Evolutionary conservation across 1,140 invertebrate species (phyloP), one percentile per base, ranked within the genome.

Genomic region (Aphaenogaster floridana): DNA sequence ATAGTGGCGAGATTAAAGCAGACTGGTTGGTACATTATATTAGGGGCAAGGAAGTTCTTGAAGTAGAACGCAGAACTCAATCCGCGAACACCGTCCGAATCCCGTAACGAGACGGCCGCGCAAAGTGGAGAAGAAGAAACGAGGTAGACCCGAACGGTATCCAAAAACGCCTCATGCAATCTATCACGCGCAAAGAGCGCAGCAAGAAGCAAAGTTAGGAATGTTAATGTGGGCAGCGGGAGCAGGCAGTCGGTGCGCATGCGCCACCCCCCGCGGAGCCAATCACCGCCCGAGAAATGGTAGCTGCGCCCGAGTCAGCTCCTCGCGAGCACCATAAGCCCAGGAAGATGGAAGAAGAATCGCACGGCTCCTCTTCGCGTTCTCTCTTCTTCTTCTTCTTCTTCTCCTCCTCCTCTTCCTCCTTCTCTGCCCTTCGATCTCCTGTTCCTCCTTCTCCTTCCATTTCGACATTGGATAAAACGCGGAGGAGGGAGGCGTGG

Each of bases 281-380:
- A 95, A 95, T 95, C 94, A 95, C 94, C 93, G 93, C 91, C 92
- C 93, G 92, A 95, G 94, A 95, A 94, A 94, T 95, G 94, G 94
- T 95, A 94, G 94, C 94, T 93, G 91, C 89, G 91, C 91, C 91
- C 92, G 88, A 94, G 92, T 93, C 93, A 92, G 91, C 93, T 93
- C 71, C 90, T 91, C 88, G 80, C 80, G 90, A 90, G 68, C 86
- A 88, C 86, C 81, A 88, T 88, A 84, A 69, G 87, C 86, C 89
- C 81, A 66, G 69, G 76, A 92, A 90, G 88, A 91, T 91, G 91
- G 86, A 92, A 92, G 91, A 90, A 91, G 88, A 90, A 90, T 91
- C 89, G 83, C 63, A 61, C 52, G 17, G 83, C 21, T 52, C 42
- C 80, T 87, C 88, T 69, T 89, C 74, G 50, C 85, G 64, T 80